phyloP scores from a whole-genome alignment of 2,888 invertebrate genomes.

The Labia minor region DNA sequence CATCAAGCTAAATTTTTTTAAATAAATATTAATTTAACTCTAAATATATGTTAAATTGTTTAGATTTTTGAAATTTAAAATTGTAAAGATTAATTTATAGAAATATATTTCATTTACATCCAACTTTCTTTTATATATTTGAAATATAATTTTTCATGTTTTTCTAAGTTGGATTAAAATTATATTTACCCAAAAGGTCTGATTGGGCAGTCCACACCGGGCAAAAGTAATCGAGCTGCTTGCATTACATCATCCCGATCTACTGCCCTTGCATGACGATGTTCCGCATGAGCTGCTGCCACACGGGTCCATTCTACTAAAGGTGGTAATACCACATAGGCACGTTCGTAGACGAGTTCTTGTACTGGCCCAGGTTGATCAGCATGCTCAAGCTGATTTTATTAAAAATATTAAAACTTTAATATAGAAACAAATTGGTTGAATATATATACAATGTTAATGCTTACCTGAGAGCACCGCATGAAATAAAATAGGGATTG shows the following conservation, averaged over 20 bases:
- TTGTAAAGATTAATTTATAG: too few species aligned
- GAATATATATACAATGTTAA: not conserved
- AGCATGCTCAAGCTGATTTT: constrained; percentile 58
- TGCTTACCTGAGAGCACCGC: constrained; percentile 68
- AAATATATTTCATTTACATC: too few species aligned
- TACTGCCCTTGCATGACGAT: constrained; percentile 62
- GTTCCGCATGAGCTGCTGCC: constrained; percentile 68
- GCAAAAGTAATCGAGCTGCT: constrained; percentile 71
- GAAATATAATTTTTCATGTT: too few species aligned
- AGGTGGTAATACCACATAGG: constrained; percentile 78
- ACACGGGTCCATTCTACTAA: constrained; percentile 85
- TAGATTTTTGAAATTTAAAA: too few species aligned
- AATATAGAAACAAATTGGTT: not conserved
- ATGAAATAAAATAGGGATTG: constrained; percentile 81
- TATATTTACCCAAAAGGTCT: constrained; percentile 59
- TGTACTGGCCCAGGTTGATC: constrained; percentile 45
- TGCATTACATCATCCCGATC: constrained; percentile 82
- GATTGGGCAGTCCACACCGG: constrained; percentile 82
- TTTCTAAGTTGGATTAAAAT: too few species aligned
- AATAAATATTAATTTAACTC: too few species aligned
- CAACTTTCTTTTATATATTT: too few species aligned
- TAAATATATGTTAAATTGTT: too few species aligned
- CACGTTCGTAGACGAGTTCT: constrained; percentile 74
- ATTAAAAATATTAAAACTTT: too few species aligned
- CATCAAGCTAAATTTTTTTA: too few species aligned